Evolutionary conservation across 2,888 invertebrate species (phyloP).

Genomic region (Nephrotoma appendiculata): DNA sequence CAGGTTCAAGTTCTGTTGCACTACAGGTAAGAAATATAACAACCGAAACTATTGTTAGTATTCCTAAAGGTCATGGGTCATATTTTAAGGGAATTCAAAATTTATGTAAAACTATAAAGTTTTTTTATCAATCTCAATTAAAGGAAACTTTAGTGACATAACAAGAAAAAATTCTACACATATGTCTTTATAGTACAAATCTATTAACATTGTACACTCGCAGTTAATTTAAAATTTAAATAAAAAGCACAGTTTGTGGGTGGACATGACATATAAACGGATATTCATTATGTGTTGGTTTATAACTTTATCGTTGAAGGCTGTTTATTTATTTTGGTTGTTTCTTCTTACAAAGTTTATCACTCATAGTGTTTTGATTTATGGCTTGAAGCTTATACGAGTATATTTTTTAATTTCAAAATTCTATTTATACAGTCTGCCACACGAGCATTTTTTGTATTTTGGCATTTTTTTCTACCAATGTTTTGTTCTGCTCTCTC

Average conservation of each 20-base stretch:
- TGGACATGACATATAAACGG: background rate
- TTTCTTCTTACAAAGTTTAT: background rate
- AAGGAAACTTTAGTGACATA: background rate
- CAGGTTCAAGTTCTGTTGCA: slow-evolving; percentile 57
- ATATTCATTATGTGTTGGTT: background rate
- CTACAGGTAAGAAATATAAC: slow-evolving; percentile 33
- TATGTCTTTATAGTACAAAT: background rate
- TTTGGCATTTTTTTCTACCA: too few species aligned
- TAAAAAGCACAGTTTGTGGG: background rate
- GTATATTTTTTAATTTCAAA: background rate
- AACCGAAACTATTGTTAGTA: background rate
- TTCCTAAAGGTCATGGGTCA: background rate
- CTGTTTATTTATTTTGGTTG: background rate
- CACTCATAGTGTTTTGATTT: background rate
- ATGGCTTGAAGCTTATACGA: background rate
- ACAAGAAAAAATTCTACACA: background rate
- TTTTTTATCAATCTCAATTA: background rate
- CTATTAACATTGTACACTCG: background rate
- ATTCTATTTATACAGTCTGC: background rate
- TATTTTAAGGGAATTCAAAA: background rate
- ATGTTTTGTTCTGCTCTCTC: too few species aligned
- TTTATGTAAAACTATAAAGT: background rate
- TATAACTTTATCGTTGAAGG: background rate
- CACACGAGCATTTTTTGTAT: too few species aligned
- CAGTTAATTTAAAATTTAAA: background rate